These are phyloP conservation scores for Molanna angustata DNA, from an alignment of 2,888 invertebrate genomes.

Conservation along the genomic window DNA sequence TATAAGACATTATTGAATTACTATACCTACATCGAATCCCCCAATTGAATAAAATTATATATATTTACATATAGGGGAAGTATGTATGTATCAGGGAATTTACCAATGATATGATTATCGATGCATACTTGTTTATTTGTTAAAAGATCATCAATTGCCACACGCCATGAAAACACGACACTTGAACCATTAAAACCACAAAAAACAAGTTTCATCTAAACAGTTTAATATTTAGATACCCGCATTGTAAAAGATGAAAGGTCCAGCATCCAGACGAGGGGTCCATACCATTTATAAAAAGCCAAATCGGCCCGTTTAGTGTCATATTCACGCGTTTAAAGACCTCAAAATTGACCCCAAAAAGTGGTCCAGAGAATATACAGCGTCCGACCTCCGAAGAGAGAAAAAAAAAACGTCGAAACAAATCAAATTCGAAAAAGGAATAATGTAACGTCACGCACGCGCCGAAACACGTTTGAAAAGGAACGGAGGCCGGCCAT, in stretches of 20 bases:
- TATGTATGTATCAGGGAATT: no score
- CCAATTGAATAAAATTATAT: not conserved
- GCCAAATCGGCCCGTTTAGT: slow-evolving; percentile 17
- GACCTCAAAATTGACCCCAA: slow-evolving; percentile 23
- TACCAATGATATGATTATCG: no score
- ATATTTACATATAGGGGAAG: slow-evolving; percentile 4
- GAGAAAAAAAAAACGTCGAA: not conserved
- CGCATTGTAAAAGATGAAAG: slow-evolving; percentile 2
- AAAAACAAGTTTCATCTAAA: slow-evolving; percentile 14
- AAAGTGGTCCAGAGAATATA: slow-evolving; percentile 24
- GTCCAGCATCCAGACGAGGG: slow-evolving; percentile 15
- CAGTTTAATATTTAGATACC: slow-evolving; percentile 8
- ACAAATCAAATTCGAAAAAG: not conserved
- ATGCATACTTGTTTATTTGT: slow-evolving; percentile 13
- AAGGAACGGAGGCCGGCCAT: slow-evolving; percentile 15
- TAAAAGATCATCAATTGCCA: slow-evolving; percentile 12
- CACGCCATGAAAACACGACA: slow-evolving; percentile 9
- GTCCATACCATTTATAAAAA: slow-evolving; percentile 7
- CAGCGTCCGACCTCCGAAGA: slow-evolving; percentile 10
- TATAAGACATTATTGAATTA: no score
- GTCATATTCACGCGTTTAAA: slow-evolving; percentile 19
- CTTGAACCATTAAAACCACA: slow-evolving; percentile 19
- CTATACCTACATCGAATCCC: no score
- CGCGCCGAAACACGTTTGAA: slow-evolving; percentile 23
- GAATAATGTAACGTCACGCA: slow-evolving; percentile 20